Evolutionary conservation across 2,888 invertebrate species (phyloP).

Genomic region (Cephus pygmeus): DNA sequence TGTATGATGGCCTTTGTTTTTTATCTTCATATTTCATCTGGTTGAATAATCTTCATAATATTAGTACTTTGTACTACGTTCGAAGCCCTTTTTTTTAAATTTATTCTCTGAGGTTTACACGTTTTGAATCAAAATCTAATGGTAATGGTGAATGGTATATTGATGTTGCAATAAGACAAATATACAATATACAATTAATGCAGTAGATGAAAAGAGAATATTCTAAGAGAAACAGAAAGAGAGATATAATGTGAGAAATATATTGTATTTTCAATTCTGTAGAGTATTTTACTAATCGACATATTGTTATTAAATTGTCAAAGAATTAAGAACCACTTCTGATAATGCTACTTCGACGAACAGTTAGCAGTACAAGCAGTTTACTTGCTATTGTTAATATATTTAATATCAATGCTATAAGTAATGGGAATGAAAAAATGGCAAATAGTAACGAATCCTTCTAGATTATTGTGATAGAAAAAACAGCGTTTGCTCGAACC

Average conservation of each 20-base stretch:
- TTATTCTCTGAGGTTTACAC: slow-evolving; percentile 22
- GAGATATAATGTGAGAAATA: slow-evolving; percentile 20
- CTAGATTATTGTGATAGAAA: slow-evolving; percentile 57
- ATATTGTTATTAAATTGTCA: slow-evolving; percentile 24
- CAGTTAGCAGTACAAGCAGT: slow-evolving; percentile 17
- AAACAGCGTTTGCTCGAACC: slow-evolving; percentile 15
- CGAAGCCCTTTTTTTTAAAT: not conserved
- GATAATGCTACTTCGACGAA: slow-evolving; percentile 13
- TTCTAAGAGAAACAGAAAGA: slow-evolving; percentile 15
- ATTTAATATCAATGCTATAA: slow-evolving; percentile 27
- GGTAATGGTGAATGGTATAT: slow-evolving; percentile 16
- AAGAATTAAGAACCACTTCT: slow-evolving; percentile 7
- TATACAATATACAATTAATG: slow-evolving; percentile 20
- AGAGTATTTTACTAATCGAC: slow-evolving; percentile 51
- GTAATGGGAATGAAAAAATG: slow-evolving; percentile 21
- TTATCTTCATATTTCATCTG: not conserved
- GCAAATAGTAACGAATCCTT: slow-evolving; percentile 39
- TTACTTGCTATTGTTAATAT: slow-evolving; percentile 22
- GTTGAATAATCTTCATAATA: no score
- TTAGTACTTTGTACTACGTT: not conserved
- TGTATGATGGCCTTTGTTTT: not conserved
- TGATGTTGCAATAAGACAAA: slow-evolving; percentile 26
- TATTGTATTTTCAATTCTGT: slow-evolving; percentile 48
- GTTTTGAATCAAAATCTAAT: slow-evolving; percentile 25
- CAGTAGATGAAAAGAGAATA: slow-evolving; percentile 24